Base-by-base conservation (phyloP, 2,888 invertebrate species). In the Drosophila nigricruria region DNA sequence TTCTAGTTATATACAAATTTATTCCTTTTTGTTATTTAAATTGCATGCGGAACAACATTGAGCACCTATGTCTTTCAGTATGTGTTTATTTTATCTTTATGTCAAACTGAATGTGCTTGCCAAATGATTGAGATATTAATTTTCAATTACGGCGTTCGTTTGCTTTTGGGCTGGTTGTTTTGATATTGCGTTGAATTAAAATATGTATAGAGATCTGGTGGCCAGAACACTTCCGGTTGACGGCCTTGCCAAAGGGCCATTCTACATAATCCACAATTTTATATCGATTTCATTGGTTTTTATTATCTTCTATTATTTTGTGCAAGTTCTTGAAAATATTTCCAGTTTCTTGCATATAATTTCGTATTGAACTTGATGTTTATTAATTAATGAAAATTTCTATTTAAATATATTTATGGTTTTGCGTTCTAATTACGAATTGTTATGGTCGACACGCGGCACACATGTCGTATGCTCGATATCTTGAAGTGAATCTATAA, bases 1-100 rank as follows among this genome's bases (percentile, higher is more conserved):
- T 16, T 6, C 5, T 18, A 6, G 36, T 12, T 25, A 34, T 34
- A 58, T 36, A 47, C 27, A 30, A 10, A 52, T 34, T 20, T 34
- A 54, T 71, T 56, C 72, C 56, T 70, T 84, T 88, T 89, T 89
- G 88, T 88, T 85, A 85, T 85, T 85, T 76, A 89, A 85, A 85
- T 88, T 85, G 90, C 83, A 85, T 60, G 60, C 85, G 85, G 88
- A 85, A 85, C 80, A 64, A 64, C 67, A 64, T 72, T 81, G 60
- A 69, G 79, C 79, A 65, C 66, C 79, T 53, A 12, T 23, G n/a
- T 42, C 25, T 36, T 63, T 42, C 42, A 23, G 14, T 45, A 4
- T 45, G 43, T n/a, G 25, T 14, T 23, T 3, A 8, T 53, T 63
- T 53, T 68, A 60, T 60, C 52, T 61, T 47, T 53, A 61, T 70